These are phyloP conservation scores for Patella pellucida DNA, from an alignment of 2,888 invertebrate species.

Conservation along the genomic window DNA sequence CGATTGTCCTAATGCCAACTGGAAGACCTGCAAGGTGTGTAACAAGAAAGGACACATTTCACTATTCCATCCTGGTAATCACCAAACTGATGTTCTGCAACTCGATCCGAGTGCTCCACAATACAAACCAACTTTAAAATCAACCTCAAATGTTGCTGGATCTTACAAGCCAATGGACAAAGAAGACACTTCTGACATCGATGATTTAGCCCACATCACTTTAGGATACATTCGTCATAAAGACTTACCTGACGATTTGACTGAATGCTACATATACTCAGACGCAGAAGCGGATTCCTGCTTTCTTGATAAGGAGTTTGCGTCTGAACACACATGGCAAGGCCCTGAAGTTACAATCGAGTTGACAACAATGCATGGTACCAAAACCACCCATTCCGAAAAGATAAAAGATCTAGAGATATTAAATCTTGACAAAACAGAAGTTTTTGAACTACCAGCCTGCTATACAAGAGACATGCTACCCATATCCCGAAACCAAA, in stretches of 20 bases:
- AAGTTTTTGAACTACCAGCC: neutral
- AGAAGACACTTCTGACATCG: neutral
- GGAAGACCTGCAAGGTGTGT: neutral
- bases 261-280: neutral
- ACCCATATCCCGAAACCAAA: neutral
- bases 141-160: too few relatives aligned
- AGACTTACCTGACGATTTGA: neutral
- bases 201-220: neutral
- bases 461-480: neutral
- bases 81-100: too few relatives aligned
- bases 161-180: neutral
- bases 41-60: slow-evolving; percentile 5
- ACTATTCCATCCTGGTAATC: neutral
- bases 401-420: neutral
- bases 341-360: neutral
- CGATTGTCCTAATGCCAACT: neutral
- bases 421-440: neutral
- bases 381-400: neutral
- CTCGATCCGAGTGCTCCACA: too few relatives aligned
- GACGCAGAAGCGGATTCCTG: slow-evolving; percentile 1
- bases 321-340: neutral
- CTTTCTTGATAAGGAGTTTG: neutral
- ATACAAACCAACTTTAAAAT: too few relatives aligned
- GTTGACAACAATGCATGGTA: neutral
- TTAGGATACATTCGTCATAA: neutral